These are phyloP conservation scores for Troides oblongomaculatus DNA, from an alignment of 2,888 invertebrate genomes.

Conservation along the genomic window DNA sequence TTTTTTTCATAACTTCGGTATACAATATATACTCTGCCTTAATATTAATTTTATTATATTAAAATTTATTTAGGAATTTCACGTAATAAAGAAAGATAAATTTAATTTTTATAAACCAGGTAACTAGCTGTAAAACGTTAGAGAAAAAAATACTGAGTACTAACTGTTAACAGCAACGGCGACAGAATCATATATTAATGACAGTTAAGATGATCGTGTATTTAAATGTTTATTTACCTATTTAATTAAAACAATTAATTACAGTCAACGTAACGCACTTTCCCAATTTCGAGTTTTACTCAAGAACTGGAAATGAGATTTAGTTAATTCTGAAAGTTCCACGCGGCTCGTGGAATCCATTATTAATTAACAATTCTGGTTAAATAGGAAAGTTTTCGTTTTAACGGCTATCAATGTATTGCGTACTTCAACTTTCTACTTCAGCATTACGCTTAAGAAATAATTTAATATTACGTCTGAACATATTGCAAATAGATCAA, in stretches of 20 bases:
- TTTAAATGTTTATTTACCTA: not conserved
- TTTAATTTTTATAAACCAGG: no score
- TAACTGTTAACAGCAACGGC: not conserved
- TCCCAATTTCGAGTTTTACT: constrained; percentile 13
- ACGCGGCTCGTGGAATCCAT: constrained; percentile 7
- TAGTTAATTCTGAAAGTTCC: constrained; percentile 15
- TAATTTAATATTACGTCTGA: not conserved
- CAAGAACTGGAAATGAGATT: constrained; percentile 17
- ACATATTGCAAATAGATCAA: not conserved
- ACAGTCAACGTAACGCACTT: constrained; percentile 3
- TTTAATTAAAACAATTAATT: constrained; percentile 16
- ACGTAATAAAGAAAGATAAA: no score
- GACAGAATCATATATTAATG: not conserved
- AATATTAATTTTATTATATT: no score
- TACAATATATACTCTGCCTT: no score
- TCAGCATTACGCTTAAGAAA: not conserved
- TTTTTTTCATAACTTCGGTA: not conserved
- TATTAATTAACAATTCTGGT: constrained; percentile 17
- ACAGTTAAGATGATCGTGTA: not conserved
- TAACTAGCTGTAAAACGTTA: no score
- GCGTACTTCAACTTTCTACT: not conserved
- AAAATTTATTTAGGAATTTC: no score
- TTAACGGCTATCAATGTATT: constrained; percentile 3
- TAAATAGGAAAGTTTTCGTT: constrained; percentile 12
- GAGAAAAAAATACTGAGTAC: no score